Evolutionary conservation across 2,888 invertebrate genomes (phyloP).

Genomic region (Drosophila mayaguana): DNA sequence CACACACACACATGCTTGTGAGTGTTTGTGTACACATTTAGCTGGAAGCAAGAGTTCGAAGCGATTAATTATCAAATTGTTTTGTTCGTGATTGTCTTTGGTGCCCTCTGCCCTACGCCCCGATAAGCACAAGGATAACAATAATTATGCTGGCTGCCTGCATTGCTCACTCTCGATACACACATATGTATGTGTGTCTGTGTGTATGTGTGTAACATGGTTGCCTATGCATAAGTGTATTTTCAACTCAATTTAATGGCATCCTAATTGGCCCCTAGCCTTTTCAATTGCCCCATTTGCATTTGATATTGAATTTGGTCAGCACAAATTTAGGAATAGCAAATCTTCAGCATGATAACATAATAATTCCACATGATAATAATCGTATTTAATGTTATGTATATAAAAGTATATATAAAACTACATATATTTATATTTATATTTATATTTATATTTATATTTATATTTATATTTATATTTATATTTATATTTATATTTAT

Average conservation of each 20-base stretch:
- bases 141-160: constrained; percentile 58
- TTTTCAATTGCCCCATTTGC: constrained; percentile 15
- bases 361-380: too few species aligned
- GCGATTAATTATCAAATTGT: constrained; percentile 70
- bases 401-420: too few species aligned
- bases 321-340: not conserved
- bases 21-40: constrained; percentile 17
- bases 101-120: constrained; percentile 35
- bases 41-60: constrained; percentile 44
- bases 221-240: constrained; percentile 1
- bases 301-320: constrained; percentile 8
- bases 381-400: too few species aligned
- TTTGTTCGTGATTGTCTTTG: constrained; percentile 57
- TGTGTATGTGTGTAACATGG: constrained; percentile 1
- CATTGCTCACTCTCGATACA: not conserved
- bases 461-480: too few species aligned
- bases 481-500: too few species aligned
- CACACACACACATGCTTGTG: not conserved
- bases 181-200: not conserved
- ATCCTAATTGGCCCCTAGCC: constrained; percentile 18
- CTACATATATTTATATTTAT: not conserved
- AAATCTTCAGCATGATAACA: too few species aligned
- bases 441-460: not conserved
- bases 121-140: constrained; percentile 44
- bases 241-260: constrained; percentile 28